Evolutionary conservation across 1,140 invertebrate genomes (phyloP), one percentile per base, ranked within the genome.

Genomic region (Sitodiplosis mosellana): DNA sequence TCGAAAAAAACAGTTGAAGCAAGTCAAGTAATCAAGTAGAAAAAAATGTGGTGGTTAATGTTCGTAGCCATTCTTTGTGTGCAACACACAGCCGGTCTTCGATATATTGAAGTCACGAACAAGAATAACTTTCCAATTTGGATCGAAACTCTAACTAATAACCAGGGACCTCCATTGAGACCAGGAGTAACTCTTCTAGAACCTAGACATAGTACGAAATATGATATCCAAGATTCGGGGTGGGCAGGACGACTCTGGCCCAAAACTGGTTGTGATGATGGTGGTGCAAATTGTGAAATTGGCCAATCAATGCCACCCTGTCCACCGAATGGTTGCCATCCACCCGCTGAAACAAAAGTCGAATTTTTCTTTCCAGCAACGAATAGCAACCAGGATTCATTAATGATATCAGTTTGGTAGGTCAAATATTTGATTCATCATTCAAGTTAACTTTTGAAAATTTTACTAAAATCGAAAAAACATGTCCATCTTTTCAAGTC

Each of bases 61-160:
- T 5, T 27, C 27, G 27, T 27, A 5, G 27, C 27, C 10, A 5
- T 27, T 27, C 4, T 27, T 27, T 27, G 27, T 27, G 27, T 27
- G 78, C 76, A 59, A 77, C 77, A 41, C 78, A 69, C 27, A 5
- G 10, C 10, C 27, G 27, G 27, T 3, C 27, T 27, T 27, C 27
- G 27, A 27, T 27, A 27, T 27, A 27, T 27, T 27, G 10, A 27
- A 27, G 27, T 27, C 27, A 10, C 10, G 10, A 27, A 27, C 27
- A 27, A 27, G 3, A 27, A 27, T 27, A 27, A 27, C 10, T 27
- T 27, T 27, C 27, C 27, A 27, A 27, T 27, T 27, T 27, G 27
- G 27, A 27, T 27, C 27, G 27, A 27, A 27, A 5, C 27, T 5
- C 10, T 27, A 5, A 5, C 27, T 5, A 27, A 27, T 10, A 27